A percentile compares a stretch with the other conserved stretches of the same genome.
phyloP scores from a whole-genome alignment of 2,888 invertebrate genomes.

The Carcina quercana region DNA sequence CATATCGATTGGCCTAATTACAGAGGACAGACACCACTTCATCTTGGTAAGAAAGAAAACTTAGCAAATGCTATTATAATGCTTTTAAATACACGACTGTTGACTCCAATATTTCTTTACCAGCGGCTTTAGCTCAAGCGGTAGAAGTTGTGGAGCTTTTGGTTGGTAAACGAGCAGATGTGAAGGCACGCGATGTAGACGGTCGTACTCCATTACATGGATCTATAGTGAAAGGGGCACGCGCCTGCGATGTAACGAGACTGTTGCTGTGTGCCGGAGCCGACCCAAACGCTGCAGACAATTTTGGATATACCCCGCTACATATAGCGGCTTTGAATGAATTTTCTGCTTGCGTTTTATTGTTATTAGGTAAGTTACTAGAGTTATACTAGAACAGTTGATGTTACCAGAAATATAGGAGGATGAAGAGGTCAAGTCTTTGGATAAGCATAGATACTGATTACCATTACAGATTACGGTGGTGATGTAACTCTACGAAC shows the following conservation, averaged over 20 bases:
- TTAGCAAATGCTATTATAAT: too few relatives aligned
- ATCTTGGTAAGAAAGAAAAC: constrained; percentile 69
- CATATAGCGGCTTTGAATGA: constrained; percentile 90
- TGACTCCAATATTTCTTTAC: too few relatives aligned
- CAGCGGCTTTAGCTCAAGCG: constrained; percentile 86
- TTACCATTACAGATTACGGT: constrained; percentile 74
- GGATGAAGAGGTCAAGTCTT: neutral
- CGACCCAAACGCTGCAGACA: constrained; percentile 83
- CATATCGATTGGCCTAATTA: constrained; percentile 83
- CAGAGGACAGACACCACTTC: constrained; percentile 87
- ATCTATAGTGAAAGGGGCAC: constrained; percentile 84
- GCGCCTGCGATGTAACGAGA: constrained; percentile 81
- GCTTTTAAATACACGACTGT: too few relatives aligned
- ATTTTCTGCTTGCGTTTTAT: constrained; percentile 82
- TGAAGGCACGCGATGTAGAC: constrained; percentile 80
- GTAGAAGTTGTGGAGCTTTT: constrained; percentile 83
- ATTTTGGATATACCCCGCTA: constrained; percentile 88
- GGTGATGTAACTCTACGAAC: constrained; percentile 88
- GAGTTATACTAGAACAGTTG: constrained; percentile 2
- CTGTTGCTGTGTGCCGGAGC: constrained; percentile 79
- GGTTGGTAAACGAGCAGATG: constrained; percentile 77
- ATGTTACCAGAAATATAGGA: neutral
- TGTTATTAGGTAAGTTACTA: constrained; percentile 72
- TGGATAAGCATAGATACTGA: neutral
- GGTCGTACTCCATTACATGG: constrained; percentile 87